Base-by-base conservation (phyloP, 2,888 invertebrate genomes). In the Thalpophila matura region DNA sequence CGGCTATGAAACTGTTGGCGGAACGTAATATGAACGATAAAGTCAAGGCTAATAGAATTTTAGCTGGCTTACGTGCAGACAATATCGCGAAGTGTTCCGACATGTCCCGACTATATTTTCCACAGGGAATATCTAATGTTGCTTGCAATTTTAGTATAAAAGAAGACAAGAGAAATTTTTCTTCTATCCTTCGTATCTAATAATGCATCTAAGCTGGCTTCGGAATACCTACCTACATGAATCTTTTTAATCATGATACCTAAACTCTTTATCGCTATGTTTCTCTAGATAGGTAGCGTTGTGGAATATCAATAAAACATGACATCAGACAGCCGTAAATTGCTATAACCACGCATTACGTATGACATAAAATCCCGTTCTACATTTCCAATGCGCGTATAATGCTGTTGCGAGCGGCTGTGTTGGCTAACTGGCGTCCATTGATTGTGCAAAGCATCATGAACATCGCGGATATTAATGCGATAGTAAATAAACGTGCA, bases 321-420 rank as follows among this genome's bases (percentile, higher is more conserved):
- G 63, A 65, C 51, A 74, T 61, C 61, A 71, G 58, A 45, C 33
- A 42, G 20, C 26, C 49, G 57, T 67, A 59, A 76, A 71, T 61
- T 66, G 61, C 59, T 66, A 38, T 64, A 77, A 45, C 43, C 53
- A 57, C 49, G 29, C 57, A 66, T 68, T 72, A 68, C 33, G 50
- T 51, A 49, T 63, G 62, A 81, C 79, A 83, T 81, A 77, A 69
- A 82, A 81, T 80, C 74, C 74, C 66, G 81, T 75, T 79, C 81
- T 51, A 80, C 65, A 79, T 79, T 73, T 77, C 61, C 66, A 70
- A 67, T 59, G 67, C 65, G 55, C 56, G 58, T 71, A 60, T 67
- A 61, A 61, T 27, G 35, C 51, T 72, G 61, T 68, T 75, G 77
- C 75, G 65, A 62, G 43, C 62, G 45, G 18, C 29, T 35, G 40